Base-by-base conservation (phyloP, 2,113 vertebrate species). In the Amazona vittata region DNA sequence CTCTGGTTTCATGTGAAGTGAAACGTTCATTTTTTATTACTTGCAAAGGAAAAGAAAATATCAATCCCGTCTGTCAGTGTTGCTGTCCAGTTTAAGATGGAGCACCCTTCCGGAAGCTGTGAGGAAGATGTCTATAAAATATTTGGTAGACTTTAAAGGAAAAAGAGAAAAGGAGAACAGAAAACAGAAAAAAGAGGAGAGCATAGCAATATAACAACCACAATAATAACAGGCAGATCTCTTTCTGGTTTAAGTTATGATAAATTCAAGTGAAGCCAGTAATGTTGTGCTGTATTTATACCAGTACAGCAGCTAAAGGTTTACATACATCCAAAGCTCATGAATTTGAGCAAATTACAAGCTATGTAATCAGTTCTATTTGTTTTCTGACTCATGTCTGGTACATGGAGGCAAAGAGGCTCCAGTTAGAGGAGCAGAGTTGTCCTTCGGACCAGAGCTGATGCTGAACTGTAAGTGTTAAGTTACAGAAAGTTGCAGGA, bases 1-100 rank as follows among this genome's bases (percentile, higher is more conserved):
- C 62, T 84, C 95, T 95, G 78, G 91, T 93, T 97, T 92, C 89
- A 90, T 2, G 22, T 93, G 86, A 93, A 95, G 63, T 97, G 83
- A 96, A 96, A 86, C 92, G 65, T 92, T 97, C 63, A 9, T 89
- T 97, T 96, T 94, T 94, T 97, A 91, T 96, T 97, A 88, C 88
- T 94, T 95, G 71, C 93, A 96, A 97, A 95, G 97, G 86, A 84
- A 95, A 93, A 86, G 91, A 94, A 92, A 95, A 92, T 78, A 92
- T 94, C 69, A 94, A 46, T 75, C 77, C 91, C 1, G 12, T 92
- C 86, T 97, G 82, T 97, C 88, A 95, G 70, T 75, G 87, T 86
- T 92, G 73, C 70, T 96, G 71, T 96, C 7, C 95, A 79, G 69
- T 94, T 97, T 96, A 91, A 97, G 88, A 97, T 41, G 94, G 90